Evolutionary conservation across 1,140 invertebrate genomes (phyloP), one percentile per base, ranked within the genome.

Genomic region (Drosophila funebris): DNA sequence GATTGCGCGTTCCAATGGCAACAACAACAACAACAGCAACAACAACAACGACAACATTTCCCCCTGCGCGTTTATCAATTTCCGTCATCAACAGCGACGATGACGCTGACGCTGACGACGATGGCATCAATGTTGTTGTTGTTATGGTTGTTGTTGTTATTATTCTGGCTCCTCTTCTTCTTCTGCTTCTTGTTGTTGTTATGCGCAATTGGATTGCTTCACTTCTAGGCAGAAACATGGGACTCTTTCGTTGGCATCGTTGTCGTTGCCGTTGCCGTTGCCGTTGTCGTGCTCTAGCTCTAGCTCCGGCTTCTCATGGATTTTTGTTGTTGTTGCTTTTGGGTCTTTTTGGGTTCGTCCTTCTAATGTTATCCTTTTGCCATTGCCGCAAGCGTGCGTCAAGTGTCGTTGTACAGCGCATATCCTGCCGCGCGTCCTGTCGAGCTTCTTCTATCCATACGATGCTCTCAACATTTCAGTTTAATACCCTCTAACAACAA

Each of bases 31-130:
- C n/a, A 62, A 50, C 14, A 44, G 11, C 36, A 48, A 27, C 46
- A 69, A 20, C 24, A 24, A 31, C 27, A 22, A 16, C 8, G 20
- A 29, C 31, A 18, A 29, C 18, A 71, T 52, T 81, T 76, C 71
- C 75, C 83, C 76, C 70, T 77, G 83, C 84, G 83, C 83, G 84
- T 89, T 88, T 88, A 88, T 88, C 83, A 88, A 88, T 88, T 88
- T 88, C 83, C 83, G 78, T 88, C 83, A 88, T 88, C 83, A 78
- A 56, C 78, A 75, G 66, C 72, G 24, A 36, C 63, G 41, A 33
- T 44, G 64, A 27, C 61, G 70, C 53, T 48, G 70, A 46, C 18
- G 18, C 9, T 20, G 29, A 50, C 3, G 44, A 20, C 18, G 46
- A 39, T 52, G 54, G 54, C 73, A 66, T 75, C 72, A 75, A 75